Evolutionary conservation across 1,140 invertebrate genomes (phyloP), one percentile per base, ranked within the genome.

Genomic region (Aleiodes sp.): DNA sequence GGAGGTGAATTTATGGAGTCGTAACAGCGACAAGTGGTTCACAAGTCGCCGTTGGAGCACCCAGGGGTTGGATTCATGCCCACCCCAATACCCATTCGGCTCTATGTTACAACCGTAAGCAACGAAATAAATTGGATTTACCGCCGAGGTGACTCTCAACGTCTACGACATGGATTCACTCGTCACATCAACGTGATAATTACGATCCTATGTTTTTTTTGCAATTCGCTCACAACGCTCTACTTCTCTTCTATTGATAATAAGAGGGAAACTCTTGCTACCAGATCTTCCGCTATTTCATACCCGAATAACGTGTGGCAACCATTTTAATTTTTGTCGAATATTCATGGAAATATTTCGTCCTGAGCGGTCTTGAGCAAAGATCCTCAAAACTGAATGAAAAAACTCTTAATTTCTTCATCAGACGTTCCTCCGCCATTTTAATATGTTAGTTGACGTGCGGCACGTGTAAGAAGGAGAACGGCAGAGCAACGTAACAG

Each of bases 1-100:
- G 65, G 52, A 57, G 71, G 69, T 78, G 78, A 86, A 86, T 86
- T 86, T 86, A 86, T 86, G 82, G 82, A 78, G 78, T 78, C 76
- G 82, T 84, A 84, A 82, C 84, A 84, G 84, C 83, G 84, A 86
- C 84, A 86, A 86, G 84, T 85, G 84, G 83, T 85, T 86, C 81
- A 82, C 84, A 86, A 86, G 83, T 86, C 83, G 84, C 83, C 82
- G 80, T 76, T 83, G 80, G 82, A 82, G 83, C 83, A 82, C 78
- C 75, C 80, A 82, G 81, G 80, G 78, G 80, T 77, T 78, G 74
- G 39, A 41, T 16, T 39, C 64, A 2, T 35, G 26, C 63, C 28
- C 59, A 62, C 74, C 26, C 14, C 7, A 21, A 46, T 67, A 67
- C 66, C 70, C 70, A 70, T 59, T 26, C 33, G 33, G 37, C 37